phyloP scores from a whole-genome alignment of 30 jellyfish, hydroid and myxozoan species.

The Cassiopea xamachana region DNA sequence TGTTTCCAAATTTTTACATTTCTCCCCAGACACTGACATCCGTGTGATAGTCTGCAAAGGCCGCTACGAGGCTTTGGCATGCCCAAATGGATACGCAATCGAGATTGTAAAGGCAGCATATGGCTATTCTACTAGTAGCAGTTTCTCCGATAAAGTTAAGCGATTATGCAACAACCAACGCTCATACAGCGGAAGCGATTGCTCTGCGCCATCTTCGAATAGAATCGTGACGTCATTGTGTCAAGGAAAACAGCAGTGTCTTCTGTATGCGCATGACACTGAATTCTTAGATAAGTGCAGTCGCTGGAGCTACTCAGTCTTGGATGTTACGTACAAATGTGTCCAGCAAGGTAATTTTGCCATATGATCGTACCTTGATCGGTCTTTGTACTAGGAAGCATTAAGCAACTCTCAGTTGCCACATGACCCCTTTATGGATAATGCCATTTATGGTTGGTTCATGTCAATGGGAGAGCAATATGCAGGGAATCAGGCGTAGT shows the following conservation, averaged over 20 bases:
- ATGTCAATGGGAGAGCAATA: too few species aligned
- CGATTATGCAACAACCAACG: slow-evolving; percentile 17
- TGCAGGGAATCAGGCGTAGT: too few species aligned
- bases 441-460: too few species aligned
- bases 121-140: slow-evolving; percentile 13
- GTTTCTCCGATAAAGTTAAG: slow-evolving; percentile 1
- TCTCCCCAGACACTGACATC: slow-evolving; percentile 25
- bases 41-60: slow-evolving; percentile 59
- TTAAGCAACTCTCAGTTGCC: too few species aligned
- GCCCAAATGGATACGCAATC: slow-evolving; percentile 43
- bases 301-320: slow-evolving; percentile 24
- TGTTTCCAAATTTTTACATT: background rate
- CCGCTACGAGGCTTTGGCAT: slow-evolving; percentile 57
- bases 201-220: slow-evolving; percentile 44
- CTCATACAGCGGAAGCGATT: background rate
- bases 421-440: too few species aligned
- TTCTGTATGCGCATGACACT: slow-evolving; percentile 39
- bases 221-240: slow-evolving; percentile 16
- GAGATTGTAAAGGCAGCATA: slow-evolving; percentile 44
- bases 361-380: too few species aligned
- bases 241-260: slow-evolving; percentile 39
- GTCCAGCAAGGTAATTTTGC: slow-evolving; percentile 7
- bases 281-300: slow-evolving; percentile 49
- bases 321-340: slow-evolving; percentile 61
- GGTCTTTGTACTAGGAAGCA: too few species aligned